Evolutionary conservation across 2,113 vertebrate genomes (phyloP).

Genomic region (Hypocryptadius cinnamomeus): DNA sequence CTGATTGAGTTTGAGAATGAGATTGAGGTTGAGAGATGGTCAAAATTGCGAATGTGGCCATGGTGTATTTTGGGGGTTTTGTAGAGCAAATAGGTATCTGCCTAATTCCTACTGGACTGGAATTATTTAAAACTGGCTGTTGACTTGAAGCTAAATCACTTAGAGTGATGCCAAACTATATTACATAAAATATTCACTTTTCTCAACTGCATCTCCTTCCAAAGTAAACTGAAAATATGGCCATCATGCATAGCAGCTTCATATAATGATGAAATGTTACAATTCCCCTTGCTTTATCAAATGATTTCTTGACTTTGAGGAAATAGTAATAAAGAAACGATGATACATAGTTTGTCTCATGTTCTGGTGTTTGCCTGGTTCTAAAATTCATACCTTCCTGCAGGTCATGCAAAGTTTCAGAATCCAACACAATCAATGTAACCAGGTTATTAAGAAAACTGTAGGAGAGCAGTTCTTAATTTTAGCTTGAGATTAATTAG

Average conservation of each 20-base stretch:
- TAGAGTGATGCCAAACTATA: neutral
- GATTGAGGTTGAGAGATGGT: accelerated
- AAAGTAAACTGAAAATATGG: neutral
- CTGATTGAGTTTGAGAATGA: neutral
- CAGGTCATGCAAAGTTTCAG: neutral
- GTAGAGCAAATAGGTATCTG: neutral
- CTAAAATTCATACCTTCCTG: neutral
- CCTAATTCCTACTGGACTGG: neutral
- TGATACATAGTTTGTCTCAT: neutral
- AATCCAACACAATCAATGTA: neutral
- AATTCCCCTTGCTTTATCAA: neutral
- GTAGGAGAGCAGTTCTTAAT: neutral
- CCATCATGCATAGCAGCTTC: neutral
- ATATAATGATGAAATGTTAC: neutral
- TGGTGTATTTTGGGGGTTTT: neutral
- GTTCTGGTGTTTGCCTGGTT: neutral
- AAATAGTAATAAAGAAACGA: neutral
- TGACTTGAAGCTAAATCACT: neutral
- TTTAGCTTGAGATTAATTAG: neutral
- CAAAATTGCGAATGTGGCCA: neutral
- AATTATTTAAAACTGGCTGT: neutral
- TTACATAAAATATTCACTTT: neutral
- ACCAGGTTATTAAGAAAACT: neutral
- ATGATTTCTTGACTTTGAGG: neutral
- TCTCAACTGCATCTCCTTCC: neutral